Conservation (phyloP, 2,797 vertebrate species). For the Distichodus sexfasciatus region DNA sequence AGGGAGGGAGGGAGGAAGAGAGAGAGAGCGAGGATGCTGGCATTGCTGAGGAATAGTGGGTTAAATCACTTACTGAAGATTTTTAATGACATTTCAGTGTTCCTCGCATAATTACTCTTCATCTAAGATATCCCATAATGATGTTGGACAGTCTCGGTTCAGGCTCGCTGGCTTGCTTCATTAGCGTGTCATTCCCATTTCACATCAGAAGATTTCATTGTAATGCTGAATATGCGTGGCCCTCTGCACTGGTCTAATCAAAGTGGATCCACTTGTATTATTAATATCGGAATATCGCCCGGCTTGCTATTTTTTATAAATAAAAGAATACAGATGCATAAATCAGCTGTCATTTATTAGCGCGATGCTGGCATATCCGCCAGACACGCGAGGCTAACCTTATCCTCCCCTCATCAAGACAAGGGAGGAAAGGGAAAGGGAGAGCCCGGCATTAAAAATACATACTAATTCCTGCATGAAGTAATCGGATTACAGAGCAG, state of each 20-base stretch:
- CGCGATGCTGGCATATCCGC: conserved; percentile 95
- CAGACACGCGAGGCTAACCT: conserved; percentile 86
- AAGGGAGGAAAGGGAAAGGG: conserved; percentile 77
- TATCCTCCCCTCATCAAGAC: conserved; percentile 91
- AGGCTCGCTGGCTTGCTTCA: conserved; percentile 99
- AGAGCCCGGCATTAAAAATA: conserved; percentile 94
- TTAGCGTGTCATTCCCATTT: conserved; percentile 99
- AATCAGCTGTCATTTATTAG: conserved; percentile 99
- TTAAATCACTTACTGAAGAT: conserved; percentile 99
- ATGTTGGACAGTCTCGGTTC: conserved; percentile 99
- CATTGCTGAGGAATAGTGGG: conserved; percentile 94
- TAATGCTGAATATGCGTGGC: conserved; percentile 99
- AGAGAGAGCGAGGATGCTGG: conserved; percentile 56
- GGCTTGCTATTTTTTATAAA: conserved; percentile 99
- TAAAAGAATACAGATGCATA: conserved; percentile 99
- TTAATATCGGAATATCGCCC: conserved; percentile 99
- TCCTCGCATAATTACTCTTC: conserved; percentile 99
- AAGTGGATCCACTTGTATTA: conserved; percentile 99
- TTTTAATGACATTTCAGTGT: conserved; percentile 99
- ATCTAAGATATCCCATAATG: conserved; percentile 99
- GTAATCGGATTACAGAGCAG: conserved; percentile 99
- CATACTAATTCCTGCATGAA: conserved; percentile 97
- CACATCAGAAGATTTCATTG: conserved; percentile 99
- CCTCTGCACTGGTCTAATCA: conserved; percentile 99
- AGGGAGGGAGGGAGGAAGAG: conserved; percentile 44